Evolutionary conservation across 1,140 invertebrate genomes (phyloP).

Genomic region (Leptinotarsa undecemlineata): DNA sequence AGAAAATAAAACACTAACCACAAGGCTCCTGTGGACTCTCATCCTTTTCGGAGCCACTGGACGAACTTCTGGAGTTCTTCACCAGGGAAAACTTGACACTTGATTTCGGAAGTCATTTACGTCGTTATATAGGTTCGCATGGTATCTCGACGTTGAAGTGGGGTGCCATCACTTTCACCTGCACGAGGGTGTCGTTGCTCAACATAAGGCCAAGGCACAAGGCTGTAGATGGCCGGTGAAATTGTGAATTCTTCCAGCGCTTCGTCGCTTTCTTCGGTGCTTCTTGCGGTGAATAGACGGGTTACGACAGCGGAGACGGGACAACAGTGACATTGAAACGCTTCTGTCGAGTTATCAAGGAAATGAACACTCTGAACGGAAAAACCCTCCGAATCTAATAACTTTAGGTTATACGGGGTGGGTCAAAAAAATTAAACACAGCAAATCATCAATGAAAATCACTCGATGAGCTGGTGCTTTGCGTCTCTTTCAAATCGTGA

Average conservation of each 20-base stretch:
- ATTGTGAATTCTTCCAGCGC: not conserved
- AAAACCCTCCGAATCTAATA: too few species aligned
- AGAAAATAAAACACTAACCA: constrained; percentile 17
- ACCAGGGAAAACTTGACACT: constrained; percentile 2
- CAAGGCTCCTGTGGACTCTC: constrained; percentile 16
- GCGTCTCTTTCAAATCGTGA: too few species aligned
- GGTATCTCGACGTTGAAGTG: not conserved
- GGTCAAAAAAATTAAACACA: too few species aligned
- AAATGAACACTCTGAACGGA: too few species aligned
- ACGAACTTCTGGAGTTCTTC: constrained; percentile 15
- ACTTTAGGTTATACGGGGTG: too few species aligned
- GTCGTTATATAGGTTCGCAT: constrained; percentile 14
- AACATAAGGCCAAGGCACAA: constrained; percentile 21
- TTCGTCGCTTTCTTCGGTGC: too few species aligned
- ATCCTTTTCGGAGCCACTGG: constrained; percentile 19
- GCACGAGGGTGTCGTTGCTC: constrained; percentile 11
- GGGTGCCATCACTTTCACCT: constrained; percentile 11
- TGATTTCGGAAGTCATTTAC: constrained; percentile 6
- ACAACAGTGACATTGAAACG: too few species aligned
- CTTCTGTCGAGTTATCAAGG: too few species aligned
- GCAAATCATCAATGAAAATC: too few species aligned
- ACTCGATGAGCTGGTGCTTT: too few species aligned
- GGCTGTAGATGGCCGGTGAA: not conserved
- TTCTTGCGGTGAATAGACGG: too few species aligned
- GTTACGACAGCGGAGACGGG: too few species aligned